Evolutionary conservation across 2,888 invertebrate genomes (phyloP), one percentile per base, ranked within the genome.

Genomic region (Harpalus rubripes): DNA sequence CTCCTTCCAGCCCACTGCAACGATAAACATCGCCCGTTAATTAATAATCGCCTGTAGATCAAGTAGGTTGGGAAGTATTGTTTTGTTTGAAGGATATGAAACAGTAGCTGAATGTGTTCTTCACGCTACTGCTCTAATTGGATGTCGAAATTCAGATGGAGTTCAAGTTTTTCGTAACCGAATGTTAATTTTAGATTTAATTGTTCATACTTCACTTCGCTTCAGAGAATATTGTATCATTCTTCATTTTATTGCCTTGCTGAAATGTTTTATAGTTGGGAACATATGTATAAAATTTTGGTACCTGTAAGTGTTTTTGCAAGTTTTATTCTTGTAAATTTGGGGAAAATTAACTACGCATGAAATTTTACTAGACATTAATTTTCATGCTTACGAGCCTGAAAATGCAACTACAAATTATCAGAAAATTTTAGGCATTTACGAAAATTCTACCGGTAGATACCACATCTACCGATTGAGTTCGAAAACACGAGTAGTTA

Each of bases 31-130:
- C 81, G 26, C 7, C 7, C 16, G 63, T 39, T 81, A 63, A 81
- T 81, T 81, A 81, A 81, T 81, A 81, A 81, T 81, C 81, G 81
- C 81, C 81, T 41, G 22, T 79, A 32, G 39, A 68, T 68, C 68
- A 15, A 68, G 32, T 39, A 68, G 68, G 26, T 68, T 68, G 68
- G n/a, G 68, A 63, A 32, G 32, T 32, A 32, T 32, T 32, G 10
- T 52, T 12, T 52, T 52, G 44, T 52, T 12, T 52, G 44, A 52
- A 52, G 44, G 44, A 8, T 52, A 52, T 8, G 44, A 52, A 52
- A 52, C 44, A 52, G 44, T 12, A 52, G 44, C 44, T 32, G 32
- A 12, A 0, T 56, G 15, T 56, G 59, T 15, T 18, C 59, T 61
- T 61, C 59, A 61, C 15, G 18, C 16, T 61, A 16, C 8, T 16